These are phyloP conservation scores for Eurytemora carolleeae DNA, from an alignment of 1,140 invertebrate genomes.

Conservation along the genomic window DNA sequence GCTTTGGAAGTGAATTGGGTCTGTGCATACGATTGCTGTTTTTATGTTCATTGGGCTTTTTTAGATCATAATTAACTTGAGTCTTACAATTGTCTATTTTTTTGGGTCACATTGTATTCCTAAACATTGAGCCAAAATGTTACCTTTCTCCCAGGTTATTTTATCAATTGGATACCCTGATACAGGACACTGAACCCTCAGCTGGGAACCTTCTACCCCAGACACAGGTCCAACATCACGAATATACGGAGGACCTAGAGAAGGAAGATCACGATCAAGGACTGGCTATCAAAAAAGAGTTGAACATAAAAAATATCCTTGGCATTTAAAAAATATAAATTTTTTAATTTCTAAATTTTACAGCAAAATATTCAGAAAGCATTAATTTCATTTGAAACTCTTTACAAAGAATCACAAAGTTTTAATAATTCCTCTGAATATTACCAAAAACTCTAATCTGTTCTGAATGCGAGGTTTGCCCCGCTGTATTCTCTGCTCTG, in stretches of 20 bases:
- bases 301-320: too few relatives aligned
- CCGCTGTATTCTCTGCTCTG: background rate
- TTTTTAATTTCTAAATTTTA: background rate
- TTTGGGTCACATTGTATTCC: too few relatives aligned
- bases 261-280: too few relatives aligned
- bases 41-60: too few relatives aligned
- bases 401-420: background rate
- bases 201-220: background rate
- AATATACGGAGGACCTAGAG: background rate
- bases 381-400: background rate
- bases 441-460: background rate
- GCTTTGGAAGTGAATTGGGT: too few relatives aligned
- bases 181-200: background rate
- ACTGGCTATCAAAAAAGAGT: too few relatives aligned
- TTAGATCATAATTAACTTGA: too few relatives aligned
- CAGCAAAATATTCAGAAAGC: background rate
- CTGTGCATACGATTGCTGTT: too few relatives aligned
- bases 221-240: background rate
- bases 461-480: background rate
- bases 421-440: background rate
- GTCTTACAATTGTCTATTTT: too few relatives aligned
- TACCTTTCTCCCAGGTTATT: background rate
- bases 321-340: too few relatives aligned
- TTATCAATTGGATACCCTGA: background rate
- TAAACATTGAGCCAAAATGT: too few relatives aligned